Conservation (phyloP, 2,113 vertebrate genomes). For the Pteronura brasiliensis region DNA sequence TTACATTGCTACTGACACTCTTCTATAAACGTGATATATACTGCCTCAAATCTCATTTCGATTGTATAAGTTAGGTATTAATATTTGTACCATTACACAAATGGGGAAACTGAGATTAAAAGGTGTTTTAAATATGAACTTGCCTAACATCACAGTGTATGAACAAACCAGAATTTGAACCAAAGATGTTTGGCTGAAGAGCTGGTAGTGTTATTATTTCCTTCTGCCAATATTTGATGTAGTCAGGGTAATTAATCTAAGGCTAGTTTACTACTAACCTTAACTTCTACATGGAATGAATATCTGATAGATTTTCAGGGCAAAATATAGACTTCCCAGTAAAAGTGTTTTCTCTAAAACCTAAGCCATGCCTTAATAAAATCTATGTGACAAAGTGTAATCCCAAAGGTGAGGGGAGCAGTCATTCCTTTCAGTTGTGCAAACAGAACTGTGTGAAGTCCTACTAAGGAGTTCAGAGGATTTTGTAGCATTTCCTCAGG, state of each 20-base stretch:
- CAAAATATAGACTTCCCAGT: not conserved
- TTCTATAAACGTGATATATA: not conserved
- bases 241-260: not conserved
- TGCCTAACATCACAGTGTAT: not conserved
- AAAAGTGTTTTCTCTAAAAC: not conserved
- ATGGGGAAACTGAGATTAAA: not conserved
- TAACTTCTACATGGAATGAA: not conserved
- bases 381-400: not conserved
- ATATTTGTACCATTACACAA: not conserved
- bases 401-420: not conserved
- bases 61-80: not conserved
- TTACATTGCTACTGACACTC: not conserved
- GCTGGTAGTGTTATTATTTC: not conserved
- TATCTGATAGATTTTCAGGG: not conserved
- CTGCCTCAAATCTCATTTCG: not conserved
- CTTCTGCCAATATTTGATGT: not conserved
- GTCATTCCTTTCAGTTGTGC: not conserved
- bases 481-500: not conserved
- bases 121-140: not conserved
- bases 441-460: not conserved
- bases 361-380: not conserved
- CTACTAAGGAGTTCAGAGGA: not conserved
- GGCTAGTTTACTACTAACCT: not conserved
- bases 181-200: not conserved
- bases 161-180: not conserved